phyloP scores from a whole-genome alignment of 2,888 invertebrate genomes.

The Argynnis bischoffii region DNA sequence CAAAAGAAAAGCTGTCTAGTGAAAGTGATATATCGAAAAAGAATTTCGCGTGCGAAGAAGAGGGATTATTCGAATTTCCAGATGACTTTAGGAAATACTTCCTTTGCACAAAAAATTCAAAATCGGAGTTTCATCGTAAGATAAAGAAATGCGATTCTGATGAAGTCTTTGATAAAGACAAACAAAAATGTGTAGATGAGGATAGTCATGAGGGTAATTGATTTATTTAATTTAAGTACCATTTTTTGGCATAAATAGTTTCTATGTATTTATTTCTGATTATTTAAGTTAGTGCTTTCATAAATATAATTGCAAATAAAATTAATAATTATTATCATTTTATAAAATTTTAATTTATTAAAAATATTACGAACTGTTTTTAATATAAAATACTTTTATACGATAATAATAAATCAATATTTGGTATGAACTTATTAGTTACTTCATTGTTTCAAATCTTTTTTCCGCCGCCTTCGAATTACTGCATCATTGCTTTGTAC shows the following conservation, averaged over 20 bases:
- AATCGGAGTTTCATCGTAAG: constrained; percentile 53
- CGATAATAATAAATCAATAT: constrained; percentile 19
- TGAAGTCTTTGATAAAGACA: constrained; percentile 67
- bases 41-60: constrained; percentile 56
- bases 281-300: background rate
- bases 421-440: constrained; percentile 3
- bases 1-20: constrained; percentile 32
- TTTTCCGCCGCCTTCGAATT: constrained; percentile 58
- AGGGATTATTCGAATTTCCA: constrained; percentile 64
- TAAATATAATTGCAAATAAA: background rate
- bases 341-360: background rate
- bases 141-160: constrained; percentile 68
- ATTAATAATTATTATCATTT: background rate
- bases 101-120: constrained; percentile 59
- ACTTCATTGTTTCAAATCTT: background rate
- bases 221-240: background rate
- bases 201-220: constrained; percentile 59
- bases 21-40: constrained; percentile 32
- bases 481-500: constrained; percentile 53
- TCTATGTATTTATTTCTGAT: background rate
- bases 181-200: constrained; percentile 60
- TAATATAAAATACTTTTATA: background rate
- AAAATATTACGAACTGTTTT: background rate
- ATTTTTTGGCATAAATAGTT: background rate
- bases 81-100: constrained; percentile 73